Evolutionary conservation across 2,797 vertebrate species (phyloP).

Genomic region (Cercopithecus hamlyni): DNA sequence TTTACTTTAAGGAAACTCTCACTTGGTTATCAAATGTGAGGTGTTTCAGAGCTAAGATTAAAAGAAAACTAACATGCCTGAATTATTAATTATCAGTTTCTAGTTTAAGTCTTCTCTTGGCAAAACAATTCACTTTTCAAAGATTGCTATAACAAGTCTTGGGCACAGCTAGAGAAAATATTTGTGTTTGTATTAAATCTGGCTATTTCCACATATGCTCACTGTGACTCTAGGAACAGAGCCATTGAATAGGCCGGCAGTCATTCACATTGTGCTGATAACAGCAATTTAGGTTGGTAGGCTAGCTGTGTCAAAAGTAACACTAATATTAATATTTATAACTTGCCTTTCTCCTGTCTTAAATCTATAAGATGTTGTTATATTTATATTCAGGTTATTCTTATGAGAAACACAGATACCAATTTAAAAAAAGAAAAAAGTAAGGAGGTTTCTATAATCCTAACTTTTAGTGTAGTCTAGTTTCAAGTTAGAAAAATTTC

Average conservation of each 20-base stretch:
- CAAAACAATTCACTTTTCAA: constrained; percentile 83
- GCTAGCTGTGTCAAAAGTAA: constrained; percentile 62
- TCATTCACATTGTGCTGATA: constrained; percentile 67
- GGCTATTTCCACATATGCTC: constrained; percentile 78
- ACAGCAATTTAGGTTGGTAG: constrained; percentile 63
- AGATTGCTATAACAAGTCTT: constrained; percentile 79
- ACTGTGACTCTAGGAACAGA: constrained; percentile 77
- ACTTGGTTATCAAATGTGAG: constrained; percentile 76
- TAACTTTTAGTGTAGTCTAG: neutral
- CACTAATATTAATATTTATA: constrained; percentile 58
- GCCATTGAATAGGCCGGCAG: constrained; percentile 72
- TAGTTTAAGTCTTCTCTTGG: constrained; percentile 82
- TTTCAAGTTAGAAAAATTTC: neutral
- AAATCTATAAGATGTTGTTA: constrained; percentile 12
- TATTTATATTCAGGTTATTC: constrained; percentile 43
- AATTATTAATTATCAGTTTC: constrained; percentile 82
- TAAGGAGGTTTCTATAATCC: neutral
- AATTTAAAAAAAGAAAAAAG: neutral
- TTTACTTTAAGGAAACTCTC: constrained; percentile 73
- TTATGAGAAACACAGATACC: neutral
- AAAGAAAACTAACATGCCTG: constrained; percentile 72
- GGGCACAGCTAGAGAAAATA: constrained; percentile 79
- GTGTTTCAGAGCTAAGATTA: constrained; percentile 67
- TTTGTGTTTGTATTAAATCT: constrained; percentile 83
- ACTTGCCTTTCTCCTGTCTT: constrained; percentile 33